Evolutionary conservation across 2,888 invertebrate species (phyloP), one percentile per base, ranked within the genome.

Genomic region (Octonoba sinensis): DNA sequence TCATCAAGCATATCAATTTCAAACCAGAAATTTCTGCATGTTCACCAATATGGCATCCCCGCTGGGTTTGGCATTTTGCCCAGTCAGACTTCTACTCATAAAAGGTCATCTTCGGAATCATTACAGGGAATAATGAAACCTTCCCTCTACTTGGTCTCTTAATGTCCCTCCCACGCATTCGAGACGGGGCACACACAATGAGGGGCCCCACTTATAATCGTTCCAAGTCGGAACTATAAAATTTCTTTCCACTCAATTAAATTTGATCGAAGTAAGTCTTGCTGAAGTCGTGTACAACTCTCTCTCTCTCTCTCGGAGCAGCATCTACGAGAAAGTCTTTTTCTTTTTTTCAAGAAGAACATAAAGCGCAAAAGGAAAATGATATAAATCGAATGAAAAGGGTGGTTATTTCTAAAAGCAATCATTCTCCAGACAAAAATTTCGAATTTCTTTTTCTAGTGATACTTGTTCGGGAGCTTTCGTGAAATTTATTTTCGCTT

Each of bases 181-280:
- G 73, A 77, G 56, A 81, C 62, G 60, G 59, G 59, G 47, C 57
- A 24, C 74, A 24, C 74, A 59, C 24, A 47, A 18, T 22, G 67
- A 60, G 60, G 54, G 64, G 46, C 62, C n/a, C 67, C 64, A 67
- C 72, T 67, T 54, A 67, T 73, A 73, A 67, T 67, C 62, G 47
- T 22, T 65, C 62, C 62, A 73, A 72, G 57, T 73, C 73, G 69
- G 79, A 81, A 69, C 79, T 81, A 81, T 81, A 81, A 81, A 78
- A 77, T 73, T 77, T 73, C 73, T 81, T 81, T 81, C 79, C 73
- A 73, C 79, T 73, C 73, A 81, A 81, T 81, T 81, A 81, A 73
- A 67, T 69, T 73, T 73, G 79, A 81, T 81, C 73, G 67, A 62
- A 62, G 62, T 44, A 44, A n/a, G 36, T 11, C 36, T 36, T 36